Base-by-base conservation (phyloP, 2,888 invertebrate genomes). In the Agrotis segetum region DNA sequence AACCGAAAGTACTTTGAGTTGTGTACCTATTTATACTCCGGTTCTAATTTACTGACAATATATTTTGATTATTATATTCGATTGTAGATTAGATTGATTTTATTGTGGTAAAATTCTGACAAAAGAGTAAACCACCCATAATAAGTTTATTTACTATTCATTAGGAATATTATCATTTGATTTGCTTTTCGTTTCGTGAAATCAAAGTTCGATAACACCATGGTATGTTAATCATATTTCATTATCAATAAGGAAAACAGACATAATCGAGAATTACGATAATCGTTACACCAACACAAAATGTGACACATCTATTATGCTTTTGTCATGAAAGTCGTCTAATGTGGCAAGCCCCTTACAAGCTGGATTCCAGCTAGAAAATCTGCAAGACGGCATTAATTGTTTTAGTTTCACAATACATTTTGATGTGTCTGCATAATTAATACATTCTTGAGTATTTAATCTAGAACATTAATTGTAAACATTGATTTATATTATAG, bases 181-280 rank as follows among this genome's bases (percentile, higher is more conserved):
- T 40, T 21, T 3, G 13, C 13, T 34, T 34, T 58, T 34, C 19
- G n/a, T 24, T 53, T 16, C 40, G 2, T 47, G 2, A 53, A 16
- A 60, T 44, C 9, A 68, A 53, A 59, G 3, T 6, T n/a, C 6
- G 14, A 50, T 17, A 47, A 24, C 17, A 1, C 7, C 16, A 24
- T 24, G 24, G 19, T 47, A 19, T 5, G 9, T 14, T 16, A 19
- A 56, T 34, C 19, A 24, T 3, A 19, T 44, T 11, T 34, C 3
- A 6, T 21, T 62, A 73, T 59, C 56, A 52, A 74, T 50, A 44
- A 53, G 40, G n/a, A 46, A 74, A 76, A 67, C 21, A 16, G 56
- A 50, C 55, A 19, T 40, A 24, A n/a, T 58, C 61, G 16, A 56
- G 0, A 74, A 67, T 49, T 13, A 3, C 40, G 29, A 49, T 29